phyloP scores from a whole-genome alignment of 2,888 invertebrate genomes.

The Allygus modestus region DNA sequence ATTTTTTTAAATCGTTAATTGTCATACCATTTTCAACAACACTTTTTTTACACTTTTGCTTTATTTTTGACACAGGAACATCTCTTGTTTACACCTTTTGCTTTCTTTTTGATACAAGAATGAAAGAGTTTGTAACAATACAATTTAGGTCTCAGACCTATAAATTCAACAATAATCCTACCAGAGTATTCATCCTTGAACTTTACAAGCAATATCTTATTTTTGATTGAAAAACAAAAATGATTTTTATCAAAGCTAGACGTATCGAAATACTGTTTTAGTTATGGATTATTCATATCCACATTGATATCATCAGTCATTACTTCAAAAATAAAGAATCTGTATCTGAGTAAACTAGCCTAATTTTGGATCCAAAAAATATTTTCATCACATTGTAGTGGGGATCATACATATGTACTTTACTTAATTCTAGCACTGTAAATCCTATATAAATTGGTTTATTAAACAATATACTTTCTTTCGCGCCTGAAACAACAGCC shows the following conservation, averaged over 20 bases:
- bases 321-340: too few species aligned
- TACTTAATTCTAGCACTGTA: conserved; percentile 59
- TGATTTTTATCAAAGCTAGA: neutral
- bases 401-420: conserved; percentile 58
- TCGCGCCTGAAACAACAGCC: neutral
- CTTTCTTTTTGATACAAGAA: neutral
- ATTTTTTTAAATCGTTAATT: too few species aligned
- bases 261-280: neutral
- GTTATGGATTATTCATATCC: neutral
- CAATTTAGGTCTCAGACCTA: neutral
- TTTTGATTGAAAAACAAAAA: neutral
- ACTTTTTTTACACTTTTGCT: too few species aligned
- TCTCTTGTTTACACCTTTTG: too few species aligned
- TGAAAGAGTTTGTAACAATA: neutral
- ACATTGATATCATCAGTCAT: too few species aligned
- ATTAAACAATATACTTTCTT: conserved; percentile 58
- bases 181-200: neutral
- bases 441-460: conserved; percentile 66
- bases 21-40: too few species aligned
- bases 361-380: neutral
- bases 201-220: neutral
- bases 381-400: conserved; percentile 60
- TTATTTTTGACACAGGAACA: neutral
- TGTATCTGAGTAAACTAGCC: too few species aligned
- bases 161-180: neutral